Evolutionary conservation across 2,797 vertebrate genomes (phyloP).

Genomic region (Propithecus perrieri): DNA sequence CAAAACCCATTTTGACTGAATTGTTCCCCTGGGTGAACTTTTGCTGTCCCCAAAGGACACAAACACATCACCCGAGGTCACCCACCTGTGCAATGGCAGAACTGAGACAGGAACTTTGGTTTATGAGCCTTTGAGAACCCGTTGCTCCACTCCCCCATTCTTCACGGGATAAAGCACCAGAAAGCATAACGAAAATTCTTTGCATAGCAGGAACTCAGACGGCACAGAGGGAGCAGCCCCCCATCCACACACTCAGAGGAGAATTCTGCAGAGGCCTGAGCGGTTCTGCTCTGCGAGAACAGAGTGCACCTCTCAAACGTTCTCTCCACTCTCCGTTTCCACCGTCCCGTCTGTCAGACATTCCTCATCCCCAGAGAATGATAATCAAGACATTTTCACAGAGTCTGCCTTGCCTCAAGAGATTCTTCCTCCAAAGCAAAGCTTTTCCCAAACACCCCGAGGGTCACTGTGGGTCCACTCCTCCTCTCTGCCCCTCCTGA

Average conservation of each 20-base stretch:
- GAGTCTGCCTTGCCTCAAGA: background rate
- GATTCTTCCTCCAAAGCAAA: background rate
- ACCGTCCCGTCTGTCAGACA: background rate
- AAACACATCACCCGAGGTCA: background rate
- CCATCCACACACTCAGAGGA: background rate
- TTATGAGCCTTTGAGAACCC: background rate
- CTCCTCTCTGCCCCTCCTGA: no score
- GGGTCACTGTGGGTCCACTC: background rate
- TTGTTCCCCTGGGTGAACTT: background rate
- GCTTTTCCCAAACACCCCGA: background rate
- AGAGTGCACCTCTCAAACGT: background rate
- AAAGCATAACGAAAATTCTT: slow-evolving; percentile 74
- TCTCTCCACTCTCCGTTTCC: background rate
- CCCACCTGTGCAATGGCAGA: background rate
- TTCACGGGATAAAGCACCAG: slow-evolving; percentile 54
- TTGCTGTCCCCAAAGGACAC: background rate
- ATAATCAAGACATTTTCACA: background rate
- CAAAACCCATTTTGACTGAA: background rate
- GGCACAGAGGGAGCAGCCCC: background rate
- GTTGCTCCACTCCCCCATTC: background rate
- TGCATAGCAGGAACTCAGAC: slow-evolving; percentile 60
- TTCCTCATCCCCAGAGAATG: background rate
- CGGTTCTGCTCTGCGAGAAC: background rate
- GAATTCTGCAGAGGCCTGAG: background rate
- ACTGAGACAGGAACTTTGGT: background rate